phyloP scores from a whole-genome alignment of 2,797 vertebrate species.

The Gymnoscopelus braueri region DNA sequence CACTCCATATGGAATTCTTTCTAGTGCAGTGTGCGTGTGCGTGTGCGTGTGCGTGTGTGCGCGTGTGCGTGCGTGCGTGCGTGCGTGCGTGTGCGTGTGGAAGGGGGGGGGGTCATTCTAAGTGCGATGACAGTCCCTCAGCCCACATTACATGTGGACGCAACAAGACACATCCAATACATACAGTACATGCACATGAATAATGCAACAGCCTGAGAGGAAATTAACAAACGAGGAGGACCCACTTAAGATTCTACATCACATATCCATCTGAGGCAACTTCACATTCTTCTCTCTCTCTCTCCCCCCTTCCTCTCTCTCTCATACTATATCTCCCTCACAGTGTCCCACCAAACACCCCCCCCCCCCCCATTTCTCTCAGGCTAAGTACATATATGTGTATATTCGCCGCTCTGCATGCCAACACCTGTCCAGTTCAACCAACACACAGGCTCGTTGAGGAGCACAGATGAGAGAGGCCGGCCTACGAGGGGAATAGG shows the following conservation, averaged over 20 bases:
- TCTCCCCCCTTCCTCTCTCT: conserved; percentile 1
- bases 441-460: conserved; percentile 15
- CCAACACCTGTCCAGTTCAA: conserved; percentile 34
- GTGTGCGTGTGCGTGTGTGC: conserved; percentile 1
- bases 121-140: background rate
- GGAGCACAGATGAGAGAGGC: conserved; percentile 27
- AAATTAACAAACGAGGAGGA: conserved; percentile 42
- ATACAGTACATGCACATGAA: conserved; percentile 32
- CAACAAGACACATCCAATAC: conserved; percentile 28
- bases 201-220: conserved; percentile 35
- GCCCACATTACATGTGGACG: conserved; percentile 8
- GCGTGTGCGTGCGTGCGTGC: background rate
- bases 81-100: background rate
- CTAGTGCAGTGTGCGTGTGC: background rate
- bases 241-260: conserved; percentile 18
- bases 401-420: conserved; percentile 1
- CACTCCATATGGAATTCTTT: no score
- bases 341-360: no score
- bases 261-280: conserved; percentile 31
- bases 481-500: background rate
- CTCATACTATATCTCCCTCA: no score
- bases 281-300: conserved; percentile 18
- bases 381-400: conserved; percentile 2
- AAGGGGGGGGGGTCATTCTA: conserved; percentile 11
- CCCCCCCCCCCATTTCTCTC: conserved; percentile 15